Conservation (phyloP, 2,797 vertebrate genomes). For the Mormyrus hasselquistii region DNA sequence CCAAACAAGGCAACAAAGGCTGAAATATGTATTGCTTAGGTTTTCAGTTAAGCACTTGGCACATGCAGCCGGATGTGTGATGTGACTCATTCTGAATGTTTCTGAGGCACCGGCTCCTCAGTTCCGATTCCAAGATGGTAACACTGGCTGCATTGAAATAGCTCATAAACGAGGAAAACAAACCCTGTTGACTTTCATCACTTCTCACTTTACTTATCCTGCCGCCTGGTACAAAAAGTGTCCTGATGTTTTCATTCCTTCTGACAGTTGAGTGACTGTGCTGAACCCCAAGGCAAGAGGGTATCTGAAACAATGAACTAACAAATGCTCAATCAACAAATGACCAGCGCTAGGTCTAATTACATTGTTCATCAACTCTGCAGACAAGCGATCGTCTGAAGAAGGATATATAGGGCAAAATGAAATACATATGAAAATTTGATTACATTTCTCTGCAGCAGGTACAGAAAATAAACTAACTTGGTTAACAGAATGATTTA, state of each 20-base stretch:
- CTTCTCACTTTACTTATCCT: neutral
- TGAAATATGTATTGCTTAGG: neutral
- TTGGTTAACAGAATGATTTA: conserved; percentile 1
- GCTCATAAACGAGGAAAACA: neutral
- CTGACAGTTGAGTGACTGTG: neutral
- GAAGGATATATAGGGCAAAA: neutral
- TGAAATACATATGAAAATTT: neutral
- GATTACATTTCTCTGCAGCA: conserved; percentile 6
- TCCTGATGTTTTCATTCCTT: neutral
- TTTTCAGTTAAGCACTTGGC: neutral
- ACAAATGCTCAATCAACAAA: neutral
- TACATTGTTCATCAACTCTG: conserved; percentile 8
- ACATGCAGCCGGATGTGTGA: neutral
- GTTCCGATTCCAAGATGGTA: neutral
- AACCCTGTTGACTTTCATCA: neutral
- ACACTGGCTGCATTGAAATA: neutral
- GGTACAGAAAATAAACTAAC: neutral
- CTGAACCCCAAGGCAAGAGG: neutral
- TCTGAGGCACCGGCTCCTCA: neutral
- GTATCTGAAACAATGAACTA: neutral
- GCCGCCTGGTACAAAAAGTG: neutral
- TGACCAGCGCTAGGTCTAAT: neutral
- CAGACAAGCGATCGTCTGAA: neutral
- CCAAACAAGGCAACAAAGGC: neutral
- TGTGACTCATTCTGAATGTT: neutral